A percentile compares a stretch with the other conserved stretches of the same genome.
Evolutionary conservation across 2,888 invertebrate genomes (phyloP).

Genomic region (Taphrorychus bicolor): DNA sequence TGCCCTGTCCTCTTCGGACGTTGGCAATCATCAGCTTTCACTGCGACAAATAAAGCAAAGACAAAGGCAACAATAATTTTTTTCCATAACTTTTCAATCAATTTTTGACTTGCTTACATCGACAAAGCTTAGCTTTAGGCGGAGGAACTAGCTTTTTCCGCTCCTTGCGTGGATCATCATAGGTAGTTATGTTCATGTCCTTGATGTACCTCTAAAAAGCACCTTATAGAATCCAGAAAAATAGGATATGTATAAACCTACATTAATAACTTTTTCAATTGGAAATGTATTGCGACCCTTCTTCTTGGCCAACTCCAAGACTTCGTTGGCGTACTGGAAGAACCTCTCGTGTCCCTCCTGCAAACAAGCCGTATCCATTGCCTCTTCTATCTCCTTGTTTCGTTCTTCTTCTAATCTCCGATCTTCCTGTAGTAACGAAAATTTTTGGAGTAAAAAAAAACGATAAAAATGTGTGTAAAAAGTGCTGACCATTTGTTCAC

Average conservation of each 20-base stretch:
- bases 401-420: slow-evolving; percentile 40
- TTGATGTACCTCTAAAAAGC: slow-evolving; percentile 23
- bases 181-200: slow-evolving; percentile 25
- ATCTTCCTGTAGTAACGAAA: slow-evolving; percentile 43
- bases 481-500: slow-evolving; percentile 63
- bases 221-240: not conserved
- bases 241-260: slow-evolving; percentile 21
- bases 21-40: no score
- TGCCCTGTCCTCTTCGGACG: no score
- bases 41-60: no score
- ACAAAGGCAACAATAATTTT: no score
- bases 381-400: slow-evolving; percentile 56
- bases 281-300: slow-evolving; percentile 59
- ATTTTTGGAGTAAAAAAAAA: no score
- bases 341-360: slow-evolving; percentile 63
- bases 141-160: no score
- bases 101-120: no score
- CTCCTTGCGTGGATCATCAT: no score
- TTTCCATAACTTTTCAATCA: no score
- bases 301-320: slow-evolving; percentile 60
- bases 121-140: no score
- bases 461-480: no score
- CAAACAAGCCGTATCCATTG: slow-evolving; percentile 55
- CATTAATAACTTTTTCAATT: slow-evolving; percentile 60
- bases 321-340: slow-evolving; percentile 62